Evolutionary conservation across 35 echinoderm and acorn worm species (phyloP).

Genomic region (Heliocidaris tuberculata): DNA sequence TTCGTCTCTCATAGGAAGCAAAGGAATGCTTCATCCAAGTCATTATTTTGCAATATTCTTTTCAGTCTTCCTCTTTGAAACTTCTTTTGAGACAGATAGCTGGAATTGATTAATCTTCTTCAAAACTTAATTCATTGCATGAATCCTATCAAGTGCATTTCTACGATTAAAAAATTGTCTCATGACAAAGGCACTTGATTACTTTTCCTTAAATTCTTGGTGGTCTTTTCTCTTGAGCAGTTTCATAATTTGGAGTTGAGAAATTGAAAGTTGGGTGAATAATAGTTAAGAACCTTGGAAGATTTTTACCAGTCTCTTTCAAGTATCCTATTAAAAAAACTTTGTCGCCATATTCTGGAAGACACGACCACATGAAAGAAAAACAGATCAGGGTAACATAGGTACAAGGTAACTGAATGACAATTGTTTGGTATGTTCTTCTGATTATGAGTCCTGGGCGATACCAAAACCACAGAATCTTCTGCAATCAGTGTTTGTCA

Average conservation of each 20-base stretch:
- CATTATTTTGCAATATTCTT: not conserved
- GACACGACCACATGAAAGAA: not conserved
- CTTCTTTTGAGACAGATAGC: not conserved
- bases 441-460: not conserved
- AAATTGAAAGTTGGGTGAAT: not conserved
- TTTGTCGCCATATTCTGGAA: not conserved
- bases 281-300: constrained; percentile 5
- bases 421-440: not conserved
- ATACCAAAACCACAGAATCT: not conserved
- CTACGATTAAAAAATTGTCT: not conserved
- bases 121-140: not conserved
- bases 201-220: not conserved
- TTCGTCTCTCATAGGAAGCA: not conserved
- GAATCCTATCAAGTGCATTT: not conserved
- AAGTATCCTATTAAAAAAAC: not conserved
- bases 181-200: not conserved
- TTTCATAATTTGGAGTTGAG: not conserved
- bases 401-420: not conserved
- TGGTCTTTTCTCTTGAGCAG: not conserved
- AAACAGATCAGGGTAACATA: not conserved
- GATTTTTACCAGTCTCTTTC: not conserved
- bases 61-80: not conserved
- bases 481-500: not conserved
- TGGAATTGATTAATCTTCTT: not conserved
- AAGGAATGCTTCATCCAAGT: not conserved